Percentiles rank a stretch among this genome's conserved stretches.
These are phyloP conservation scores for Nannobrachium achirus DNA, from an alignment of 2,113 vertebrate genomes.

Conservation along the genomic window DNA sequence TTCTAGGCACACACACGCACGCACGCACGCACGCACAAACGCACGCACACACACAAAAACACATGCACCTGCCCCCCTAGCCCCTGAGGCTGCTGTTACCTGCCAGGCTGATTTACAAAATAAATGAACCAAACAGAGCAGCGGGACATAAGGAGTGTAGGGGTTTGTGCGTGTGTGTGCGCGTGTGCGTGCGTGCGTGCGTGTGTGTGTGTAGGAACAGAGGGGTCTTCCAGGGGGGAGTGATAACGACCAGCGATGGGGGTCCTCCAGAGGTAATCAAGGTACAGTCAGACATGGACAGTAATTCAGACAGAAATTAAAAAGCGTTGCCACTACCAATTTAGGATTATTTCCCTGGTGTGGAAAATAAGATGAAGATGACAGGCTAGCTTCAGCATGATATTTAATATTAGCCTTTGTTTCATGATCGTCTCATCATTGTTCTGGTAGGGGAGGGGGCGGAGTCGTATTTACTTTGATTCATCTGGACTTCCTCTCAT, in stretches of 20 bases:
- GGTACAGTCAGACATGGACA: conserved; percentile 11
- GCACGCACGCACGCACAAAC: conserved; percentile 9
- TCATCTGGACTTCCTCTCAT: conserved; percentile 38
- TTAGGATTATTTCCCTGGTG: not conserved
- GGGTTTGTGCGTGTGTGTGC: conserved; percentile 4
- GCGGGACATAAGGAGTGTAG: not conserved
- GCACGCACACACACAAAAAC: conserved; percentile 9
- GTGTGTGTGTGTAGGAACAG: conserved; percentile 2
- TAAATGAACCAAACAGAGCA: conserved; percentile 46
- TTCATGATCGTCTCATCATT: too few relatives aligned
- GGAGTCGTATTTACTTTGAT: not conserved
- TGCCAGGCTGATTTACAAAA: conserved; percentile 49
- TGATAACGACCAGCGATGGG: conserved; percentile 29
- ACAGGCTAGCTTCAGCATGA: too few relatives aligned
- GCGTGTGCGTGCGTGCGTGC: conserved; percentile 20
- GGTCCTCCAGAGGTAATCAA: conserved; percentile 4
- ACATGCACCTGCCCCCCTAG: conserved; percentile 38
- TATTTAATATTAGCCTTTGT: too few relatives aligned
- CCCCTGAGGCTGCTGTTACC: conserved; percentile 49
- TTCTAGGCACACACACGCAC: conserved; percentile 18
- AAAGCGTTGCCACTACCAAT: too few relatives aligned
- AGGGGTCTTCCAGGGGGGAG: not conserved
- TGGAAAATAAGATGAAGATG: too few relatives aligned
- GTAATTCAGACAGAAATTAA: too few relatives aligned
- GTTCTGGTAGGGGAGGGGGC: not conserved